A percentile compares a stretch with the other conserved stretches of the same genome.
Conservation (phyloP, 30 jellyfish, hydroid and myxozoan species). For the Aurelia aurita region DNA sequence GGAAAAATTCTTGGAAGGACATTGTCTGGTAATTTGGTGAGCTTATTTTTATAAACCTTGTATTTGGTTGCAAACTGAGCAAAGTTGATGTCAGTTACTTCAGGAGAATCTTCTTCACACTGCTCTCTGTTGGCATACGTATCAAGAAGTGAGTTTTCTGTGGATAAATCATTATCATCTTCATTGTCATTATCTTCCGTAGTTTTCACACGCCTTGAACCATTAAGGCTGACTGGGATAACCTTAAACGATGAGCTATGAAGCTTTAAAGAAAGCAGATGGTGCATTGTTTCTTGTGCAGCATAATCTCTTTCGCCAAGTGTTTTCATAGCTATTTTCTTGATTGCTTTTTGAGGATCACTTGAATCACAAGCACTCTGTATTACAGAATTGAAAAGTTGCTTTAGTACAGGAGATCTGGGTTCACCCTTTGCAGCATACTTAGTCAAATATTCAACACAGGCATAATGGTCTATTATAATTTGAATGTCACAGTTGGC, state of each 20-base stretch:
- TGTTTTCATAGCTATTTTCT: neutral
- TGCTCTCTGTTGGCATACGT: slow-evolving; percentile 23
- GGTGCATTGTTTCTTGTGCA: slow-evolving; percentile 43
- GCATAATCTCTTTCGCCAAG: slow-evolving; percentile 19
- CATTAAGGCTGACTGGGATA: neutral
- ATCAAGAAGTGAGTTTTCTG: slow-evolving; percentile 22
- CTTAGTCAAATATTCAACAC: slow-evolving; percentile 48
- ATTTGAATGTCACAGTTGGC: slow-evolving; percentile 36
- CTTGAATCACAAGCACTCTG: neutral
- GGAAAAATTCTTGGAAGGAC: slow-evolving; percentile 30
- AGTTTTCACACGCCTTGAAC: neutral
- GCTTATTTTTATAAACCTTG: neutral
- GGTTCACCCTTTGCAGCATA: slow-evolving; percentile 60
- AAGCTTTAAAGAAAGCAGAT: slow-evolving; percentile 19
- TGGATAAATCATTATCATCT: neutral
- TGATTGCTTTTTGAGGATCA: neutral
- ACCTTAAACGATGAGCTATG: slow-evolving; percentile 37
- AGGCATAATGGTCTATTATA: slow-evolving; percentile 38
- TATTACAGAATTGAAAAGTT: slow-evolving; percentile 10
- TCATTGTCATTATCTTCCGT: neutral
- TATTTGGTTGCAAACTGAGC: neutral
- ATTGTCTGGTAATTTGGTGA: neutral
- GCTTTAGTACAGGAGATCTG: neutral
- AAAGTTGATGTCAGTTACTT: neutral
- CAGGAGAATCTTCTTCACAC: neutral